Percentiles rank a stretch among this genome's conserved stretches.
Conservation (phyloP, 2,888 invertebrate genomes). For the Tineola bisselliella region DNA sequence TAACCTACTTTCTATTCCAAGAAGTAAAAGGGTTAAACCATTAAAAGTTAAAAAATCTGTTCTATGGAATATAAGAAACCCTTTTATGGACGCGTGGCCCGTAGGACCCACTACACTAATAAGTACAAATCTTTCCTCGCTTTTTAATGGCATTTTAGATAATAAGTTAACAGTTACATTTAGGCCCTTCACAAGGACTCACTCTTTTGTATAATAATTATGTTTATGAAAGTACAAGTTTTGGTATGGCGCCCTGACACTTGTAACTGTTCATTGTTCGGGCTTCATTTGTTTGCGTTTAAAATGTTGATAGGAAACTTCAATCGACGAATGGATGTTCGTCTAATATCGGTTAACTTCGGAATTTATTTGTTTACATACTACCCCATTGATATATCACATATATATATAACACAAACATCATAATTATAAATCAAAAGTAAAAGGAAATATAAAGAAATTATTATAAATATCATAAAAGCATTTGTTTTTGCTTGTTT, state of each 20-base stretch:
- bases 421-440: too few relatives aligned
- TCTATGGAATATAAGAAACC: neutral
- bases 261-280: neutral
- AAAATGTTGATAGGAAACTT: too few relatives aligned
- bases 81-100: conserved; percentile 30
- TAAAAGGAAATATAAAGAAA: too few relatives aligned
- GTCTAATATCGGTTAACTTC: too few relatives aligned
- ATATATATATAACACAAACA: too few relatives aligned
- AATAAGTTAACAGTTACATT: conserved; percentile 23
- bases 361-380: too few relatives aligned
- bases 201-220: neutral
- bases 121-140: conserved; percentile 22
- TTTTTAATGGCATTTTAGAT: conserved; percentile 38
- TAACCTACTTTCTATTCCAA: neutral
- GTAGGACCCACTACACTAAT: neutral
- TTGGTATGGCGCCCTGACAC: conserved; percentile 3
- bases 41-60: neutral
- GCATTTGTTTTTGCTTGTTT: too few relatives aligned
- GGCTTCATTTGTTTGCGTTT: neutral
- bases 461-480: too few relatives aligned
- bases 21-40: neutral
- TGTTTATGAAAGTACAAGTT: conserved; percentile 6
- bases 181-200: conserved; percentile 8
- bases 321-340: too few relatives aligned
- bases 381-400: too few relatives aligned